A percentile compares a stretch with the other conserved stretches of the same genome.
Conservation (phyloP, 2,888 invertebrate genomes). For the Dysmachus trigonus region DNA sequence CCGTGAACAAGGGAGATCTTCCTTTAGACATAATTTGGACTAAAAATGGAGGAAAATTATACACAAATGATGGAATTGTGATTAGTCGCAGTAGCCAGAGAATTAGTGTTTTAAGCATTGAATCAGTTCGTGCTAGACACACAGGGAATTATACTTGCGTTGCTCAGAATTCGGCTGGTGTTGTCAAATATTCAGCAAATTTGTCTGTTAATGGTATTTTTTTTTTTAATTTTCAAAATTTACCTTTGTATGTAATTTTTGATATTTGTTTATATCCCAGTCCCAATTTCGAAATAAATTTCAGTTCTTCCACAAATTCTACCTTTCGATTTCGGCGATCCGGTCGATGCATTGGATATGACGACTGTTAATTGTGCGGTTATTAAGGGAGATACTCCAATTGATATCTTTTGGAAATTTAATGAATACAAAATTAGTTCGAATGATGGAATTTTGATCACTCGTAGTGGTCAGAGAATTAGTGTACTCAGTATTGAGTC, state of each 20-base stretch:
- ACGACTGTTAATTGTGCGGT: constrained; percentile 68
- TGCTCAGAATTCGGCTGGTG: constrained; percentile 70
- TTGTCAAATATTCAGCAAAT: constrained; percentile 67
- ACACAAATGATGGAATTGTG: constrained; percentile 67
- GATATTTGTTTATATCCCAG: neutral
- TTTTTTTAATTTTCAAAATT: neutral
- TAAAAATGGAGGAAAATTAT: constrained; percentile 65
- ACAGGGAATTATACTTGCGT: constrained; percentile 72
- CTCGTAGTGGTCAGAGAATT: constrained; percentile 59
- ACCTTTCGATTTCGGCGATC: constrained; percentile 68
- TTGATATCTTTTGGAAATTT: constrained; percentile 71
- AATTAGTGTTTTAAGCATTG: constrained; percentile 72
- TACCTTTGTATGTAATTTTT: neutral
- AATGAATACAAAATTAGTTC: constrained; percentile 60
- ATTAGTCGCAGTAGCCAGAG: constrained; percentile 70
- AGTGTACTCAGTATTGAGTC: constrained; percentile 69
- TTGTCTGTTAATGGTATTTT: constrained; percentile 70
- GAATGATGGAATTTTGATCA: constrained; percentile 56
- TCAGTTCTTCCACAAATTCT: constrained; percentile 69
- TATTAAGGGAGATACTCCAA: constrained; percentile 70
- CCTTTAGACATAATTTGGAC: constrained; percentile 81
- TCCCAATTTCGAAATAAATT: neutral
- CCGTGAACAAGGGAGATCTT: constrained; percentile 79
- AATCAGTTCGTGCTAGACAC: constrained; percentile 70
- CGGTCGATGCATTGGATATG: constrained; percentile 68